Evolutionary conservation across 2,113 vertebrate genomes (phyloP), one percentile per base, ranked within the genome.

Genomic region (Polypterus bichir): DNA sequence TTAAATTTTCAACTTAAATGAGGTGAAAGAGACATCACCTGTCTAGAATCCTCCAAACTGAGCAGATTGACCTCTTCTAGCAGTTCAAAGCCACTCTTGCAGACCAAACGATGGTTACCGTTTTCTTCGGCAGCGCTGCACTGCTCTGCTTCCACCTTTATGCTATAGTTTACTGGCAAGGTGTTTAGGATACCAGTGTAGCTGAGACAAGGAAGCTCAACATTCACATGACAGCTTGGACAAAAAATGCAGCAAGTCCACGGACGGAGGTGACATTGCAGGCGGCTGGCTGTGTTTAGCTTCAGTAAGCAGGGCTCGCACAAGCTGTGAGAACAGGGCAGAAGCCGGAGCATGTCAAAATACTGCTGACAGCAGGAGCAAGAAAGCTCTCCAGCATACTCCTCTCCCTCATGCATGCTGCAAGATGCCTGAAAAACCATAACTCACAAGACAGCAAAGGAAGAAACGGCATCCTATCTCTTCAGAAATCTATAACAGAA

Each of bases 241-340:
- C 82, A 86, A 27, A 59, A 48, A 46, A 81, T 62, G 2, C 69
- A 61, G 54, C 82, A 86, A 8, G 6, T 3, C 49, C 53, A 51
- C 7, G 10, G 8, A 61, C 5, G 4, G 57, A 0, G 46, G 44
- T 49, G 44, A 60, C 48, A 64, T 72, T 48, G 57, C 73, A 2
- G 66, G 68, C 6, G 62, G 27, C 27, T 27, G 27, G 27, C 27
- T 27, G 27, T 2, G 27, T 2, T 27, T 27, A 27, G 27, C 27
- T 27, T 27, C 51, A 58, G 44, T 44, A 83, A 44, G 11, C 82
- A 86, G 48, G 10, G 59, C 54, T 52, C 59, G 47, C 82, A 86
- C 61, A 83, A 66, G 44, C 68, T 68, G 64, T 83, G 81, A 49
- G 80, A 82, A 65, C 80, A 86, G 3, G 84, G 81, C 55, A 86